Conservation (phyloP, 2,113 vertebrate genomes). For the Raphicerus campestris region DNA sequence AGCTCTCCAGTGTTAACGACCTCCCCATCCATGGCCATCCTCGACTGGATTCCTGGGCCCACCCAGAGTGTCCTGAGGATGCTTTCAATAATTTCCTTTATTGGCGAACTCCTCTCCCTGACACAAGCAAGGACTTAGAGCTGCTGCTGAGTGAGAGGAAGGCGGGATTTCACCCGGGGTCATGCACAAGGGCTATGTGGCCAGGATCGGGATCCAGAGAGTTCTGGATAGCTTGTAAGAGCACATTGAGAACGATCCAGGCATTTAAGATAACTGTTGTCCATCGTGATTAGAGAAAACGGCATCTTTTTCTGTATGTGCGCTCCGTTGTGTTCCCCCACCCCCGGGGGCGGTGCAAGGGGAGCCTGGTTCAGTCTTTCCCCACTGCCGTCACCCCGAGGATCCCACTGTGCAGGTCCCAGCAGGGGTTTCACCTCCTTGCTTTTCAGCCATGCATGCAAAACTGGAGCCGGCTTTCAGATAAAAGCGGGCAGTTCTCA, state of each 20-base stretch:
- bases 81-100: constrained; percentile 86
- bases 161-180: constrained; percentile 32
- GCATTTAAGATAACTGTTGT: constrained; percentile 87
- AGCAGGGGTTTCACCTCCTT: background rate
- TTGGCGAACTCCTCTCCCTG: constrained; percentile 90
- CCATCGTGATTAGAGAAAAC: background rate
- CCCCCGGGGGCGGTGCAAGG: accelerated
- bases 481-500: background rate
- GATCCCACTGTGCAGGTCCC: background rate
- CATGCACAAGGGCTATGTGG: constrained; percentile 75
- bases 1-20: background rate
- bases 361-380: no score
- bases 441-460: background rate
- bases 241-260: constrained; percentile 87
- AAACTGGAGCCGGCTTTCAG: no score
- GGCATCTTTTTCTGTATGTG: accelerated
- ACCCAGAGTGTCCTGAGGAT: constrained; percentile 66
- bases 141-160: constrained; percentile 76
- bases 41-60: constrained; percentile 13
- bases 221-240: constrained; percentile 88
- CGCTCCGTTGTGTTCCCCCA: accelerated
- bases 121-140: constrained; percentile 89
- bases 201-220: constrained; percentile 88
- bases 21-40: background rate
- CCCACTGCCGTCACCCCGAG: accelerated